phyloP scores from a whole-genome alignment of 2,113 vertebrate genomes.

The Elanoides forficatus region DNA sequence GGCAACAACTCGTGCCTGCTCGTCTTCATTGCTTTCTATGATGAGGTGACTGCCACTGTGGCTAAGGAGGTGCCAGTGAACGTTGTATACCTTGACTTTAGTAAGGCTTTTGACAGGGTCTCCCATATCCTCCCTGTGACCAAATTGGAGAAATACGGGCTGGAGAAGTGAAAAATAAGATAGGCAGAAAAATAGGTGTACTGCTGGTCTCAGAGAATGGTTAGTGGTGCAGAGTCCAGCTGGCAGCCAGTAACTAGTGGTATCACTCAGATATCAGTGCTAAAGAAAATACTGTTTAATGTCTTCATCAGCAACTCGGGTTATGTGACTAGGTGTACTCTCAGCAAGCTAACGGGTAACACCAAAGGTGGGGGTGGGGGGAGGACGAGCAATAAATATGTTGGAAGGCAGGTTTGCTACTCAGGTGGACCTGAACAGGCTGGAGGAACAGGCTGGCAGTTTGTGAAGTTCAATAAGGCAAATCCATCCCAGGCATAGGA shows the following conservation, averaged over 20 bases:
- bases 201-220: background rate
- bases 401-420: background rate
- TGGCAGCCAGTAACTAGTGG: background rate
- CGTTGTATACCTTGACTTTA: background rate
- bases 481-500: background rate
- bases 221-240: background rate
- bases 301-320: background rate
- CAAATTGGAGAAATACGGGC: background rate
- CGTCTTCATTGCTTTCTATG: background rate
- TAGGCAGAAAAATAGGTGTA: background rate
- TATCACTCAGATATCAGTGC: background rate
- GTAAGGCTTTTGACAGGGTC: background rate
- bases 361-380: background rate
- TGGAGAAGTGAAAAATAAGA: background rate
- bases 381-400: rapidly evolving
- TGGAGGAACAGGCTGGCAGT: background rate
- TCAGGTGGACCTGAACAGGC: background rate
- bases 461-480: background rate
- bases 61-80: background rate
- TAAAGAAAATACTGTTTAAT: background rate
- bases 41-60: background rate
- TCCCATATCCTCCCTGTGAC: background rate
- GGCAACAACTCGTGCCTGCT: background rate
- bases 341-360: background rate
- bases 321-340: background rate